Percentiles rank a stretch among this genome's conserved stretches.
Conservation (phyloP, 2,113 vertebrate genomes). For the Nesoenas mayeri region DNA sequence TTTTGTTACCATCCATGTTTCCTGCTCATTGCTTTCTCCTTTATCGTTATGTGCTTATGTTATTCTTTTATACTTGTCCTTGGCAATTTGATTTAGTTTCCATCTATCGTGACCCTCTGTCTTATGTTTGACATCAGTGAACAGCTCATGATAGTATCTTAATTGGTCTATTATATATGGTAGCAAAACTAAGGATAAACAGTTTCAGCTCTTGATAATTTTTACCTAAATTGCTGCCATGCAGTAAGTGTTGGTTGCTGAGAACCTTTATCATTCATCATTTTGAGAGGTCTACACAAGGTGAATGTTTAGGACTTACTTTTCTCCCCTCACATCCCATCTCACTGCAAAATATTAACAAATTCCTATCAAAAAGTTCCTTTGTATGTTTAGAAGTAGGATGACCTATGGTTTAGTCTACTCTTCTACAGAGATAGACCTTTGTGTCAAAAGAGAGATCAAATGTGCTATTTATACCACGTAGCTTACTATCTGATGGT, state of each 20-base stretch:
- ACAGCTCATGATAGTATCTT: background rate
- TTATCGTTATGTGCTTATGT: background rate
- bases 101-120: background rate
- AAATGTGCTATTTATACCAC: background rate
- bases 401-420: background rate
- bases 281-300: conserved; percentile 3
- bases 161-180: background rate
- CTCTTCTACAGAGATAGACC: background rate
- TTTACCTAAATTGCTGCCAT: background rate
- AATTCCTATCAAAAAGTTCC: background rate
- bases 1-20: background rate
- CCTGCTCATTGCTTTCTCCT: background rate
- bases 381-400: background rate
- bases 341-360: background rate
- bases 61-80: background rate
- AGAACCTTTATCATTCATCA: background rate
- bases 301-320: background rate
- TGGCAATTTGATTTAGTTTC: background rate
- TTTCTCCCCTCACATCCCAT: background rate
- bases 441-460: background rate
- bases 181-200: conserved; percentile 6
- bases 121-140: background rate
- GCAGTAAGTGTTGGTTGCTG: background rate
- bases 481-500: background rate
- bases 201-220: background rate